Conservation (phyloP, 2,888 invertebrate genomes). For the Andrena haemorrhoa region DNA sequence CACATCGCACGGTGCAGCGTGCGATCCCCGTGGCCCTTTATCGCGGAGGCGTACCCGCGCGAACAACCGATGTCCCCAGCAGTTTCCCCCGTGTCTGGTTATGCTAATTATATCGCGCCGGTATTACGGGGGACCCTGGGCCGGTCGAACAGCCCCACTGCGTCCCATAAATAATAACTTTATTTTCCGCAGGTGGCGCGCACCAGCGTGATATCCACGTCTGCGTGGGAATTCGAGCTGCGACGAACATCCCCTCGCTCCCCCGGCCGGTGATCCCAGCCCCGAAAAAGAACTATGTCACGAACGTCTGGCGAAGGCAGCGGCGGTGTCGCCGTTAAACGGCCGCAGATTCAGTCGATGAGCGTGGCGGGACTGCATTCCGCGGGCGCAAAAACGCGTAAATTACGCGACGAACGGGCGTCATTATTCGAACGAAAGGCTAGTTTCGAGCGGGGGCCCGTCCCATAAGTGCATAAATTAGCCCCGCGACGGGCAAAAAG, state of each 20-base stretch:
- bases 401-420: conserved; percentile 47
- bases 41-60: conserved; percentile 32
- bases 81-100: conserved; percentile 70
- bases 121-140: conserved; percentile 67
- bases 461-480: conserved; percentile 56
- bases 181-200: conserved; percentile 65
- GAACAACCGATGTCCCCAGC: conserved; percentile 24
- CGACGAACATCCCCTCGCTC: not conserved
- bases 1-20: conserved; percentile 46
- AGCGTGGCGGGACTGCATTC: conserved; percentile 32
- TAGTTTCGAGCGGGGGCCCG: conserved; percentile 1
- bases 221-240: conserved; percentile 53
- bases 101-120: conserved; percentile 78
- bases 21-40: conserved; percentile 28
- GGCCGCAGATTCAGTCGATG: conserved; percentile 31
- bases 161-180: conserved; percentile 78
- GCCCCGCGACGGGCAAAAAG: conserved; percentile 48
- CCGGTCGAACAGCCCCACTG: conserved; percentile 72
- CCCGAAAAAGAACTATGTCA: conserved; percentile 41
- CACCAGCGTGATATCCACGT: conserved; percentile 19
- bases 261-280: not conserved
- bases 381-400: conserved; percentile 36
- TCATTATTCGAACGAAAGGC: conserved; percentile 46
- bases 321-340: conserved; percentile 16
- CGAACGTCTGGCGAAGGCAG: conserved; percentile 4